Evolutionary conservation across 2,888 invertebrate species (phyloP).

Genomic region (Ditylenchus weischeri): DNA sequence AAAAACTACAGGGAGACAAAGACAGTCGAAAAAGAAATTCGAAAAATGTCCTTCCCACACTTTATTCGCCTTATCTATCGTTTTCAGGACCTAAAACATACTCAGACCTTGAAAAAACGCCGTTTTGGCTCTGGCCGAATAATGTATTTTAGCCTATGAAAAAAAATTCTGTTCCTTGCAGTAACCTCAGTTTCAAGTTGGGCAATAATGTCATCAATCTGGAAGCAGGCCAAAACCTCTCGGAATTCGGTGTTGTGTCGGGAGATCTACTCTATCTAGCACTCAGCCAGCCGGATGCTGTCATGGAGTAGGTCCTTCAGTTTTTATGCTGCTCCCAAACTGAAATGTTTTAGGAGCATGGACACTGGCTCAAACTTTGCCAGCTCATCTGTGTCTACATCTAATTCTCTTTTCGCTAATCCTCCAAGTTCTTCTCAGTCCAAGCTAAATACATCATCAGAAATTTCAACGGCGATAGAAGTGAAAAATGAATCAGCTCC

Average conservation of each 20-base stretch:
- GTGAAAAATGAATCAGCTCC: background rate
- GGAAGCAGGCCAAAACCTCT: background rate
- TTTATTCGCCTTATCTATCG: no score
- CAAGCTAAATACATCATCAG: background rate
- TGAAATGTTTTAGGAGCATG: background rate
- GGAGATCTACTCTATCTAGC: constrained; percentile 9
- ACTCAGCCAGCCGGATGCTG: background rate
- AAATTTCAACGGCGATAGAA: constrained; percentile 1
- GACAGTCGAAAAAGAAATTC: no score
- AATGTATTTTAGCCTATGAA: no score
- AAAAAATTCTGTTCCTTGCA: background rate
- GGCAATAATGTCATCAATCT: constrained; percentile 6
- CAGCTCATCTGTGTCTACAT: background rate
- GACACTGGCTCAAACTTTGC: background rate
- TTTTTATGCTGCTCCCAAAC: background rate
- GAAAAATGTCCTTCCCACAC: no score
- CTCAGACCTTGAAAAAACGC: no score
- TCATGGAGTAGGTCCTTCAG: background rate
- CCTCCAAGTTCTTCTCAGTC: background rate
- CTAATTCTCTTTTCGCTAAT: background rate
- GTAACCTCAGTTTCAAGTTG: background rate
- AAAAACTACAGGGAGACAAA: no score
- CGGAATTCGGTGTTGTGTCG: constrained; percentile 12
- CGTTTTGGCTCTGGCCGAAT: no score
- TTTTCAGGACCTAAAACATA: no score